Conservation (phyloP, 2,797 vertebrate species). For the Zalophus californianus region DNA sequence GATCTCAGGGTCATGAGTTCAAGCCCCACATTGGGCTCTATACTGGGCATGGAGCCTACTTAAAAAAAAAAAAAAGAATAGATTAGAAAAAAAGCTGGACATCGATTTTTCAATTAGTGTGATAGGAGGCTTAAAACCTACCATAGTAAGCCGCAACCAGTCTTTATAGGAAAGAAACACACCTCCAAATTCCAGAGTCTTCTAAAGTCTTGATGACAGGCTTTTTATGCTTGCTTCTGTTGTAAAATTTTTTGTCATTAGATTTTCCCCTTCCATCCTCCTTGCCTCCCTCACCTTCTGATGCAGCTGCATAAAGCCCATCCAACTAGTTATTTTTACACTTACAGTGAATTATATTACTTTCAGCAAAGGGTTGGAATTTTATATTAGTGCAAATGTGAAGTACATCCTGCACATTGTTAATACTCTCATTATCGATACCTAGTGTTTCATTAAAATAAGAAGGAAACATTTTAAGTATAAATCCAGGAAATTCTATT, state of each 20-base stretch:
- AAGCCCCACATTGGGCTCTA: not conserved
- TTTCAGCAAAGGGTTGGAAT: not conserved
- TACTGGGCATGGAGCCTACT: not conserved
- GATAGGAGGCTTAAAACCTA: not conserved
- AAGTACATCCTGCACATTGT: conserved; percentile 11
- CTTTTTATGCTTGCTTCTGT: not conserved
- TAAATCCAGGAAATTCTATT: conserved; percentile 66
- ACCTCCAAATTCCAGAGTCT: not conserved
- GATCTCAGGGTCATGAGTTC: not conserved
- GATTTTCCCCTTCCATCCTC: not conserved
- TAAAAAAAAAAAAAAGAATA: not conserved
- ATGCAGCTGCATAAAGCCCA: not conserved
- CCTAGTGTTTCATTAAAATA: conserved; percentile 28
- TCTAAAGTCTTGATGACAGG: not conserved
- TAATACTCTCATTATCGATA: not conserved
- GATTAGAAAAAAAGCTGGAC: conserved; percentile 39
- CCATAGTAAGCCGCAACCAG: not conserved
- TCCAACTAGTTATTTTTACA: not conserved
- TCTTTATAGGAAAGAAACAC: conserved; percentile 26
- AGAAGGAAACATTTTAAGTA: conserved; percentile 38
- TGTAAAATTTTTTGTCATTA: not conserved
- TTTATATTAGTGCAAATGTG: conserved; percentile 16
- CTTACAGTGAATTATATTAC: not conserved
- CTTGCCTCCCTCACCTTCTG: not conserved
- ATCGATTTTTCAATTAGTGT: not conserved